Base-by-base conservation (phyloP, 2,888 invertebrate species). In the Leptinotarsa haldemani region DNA sequence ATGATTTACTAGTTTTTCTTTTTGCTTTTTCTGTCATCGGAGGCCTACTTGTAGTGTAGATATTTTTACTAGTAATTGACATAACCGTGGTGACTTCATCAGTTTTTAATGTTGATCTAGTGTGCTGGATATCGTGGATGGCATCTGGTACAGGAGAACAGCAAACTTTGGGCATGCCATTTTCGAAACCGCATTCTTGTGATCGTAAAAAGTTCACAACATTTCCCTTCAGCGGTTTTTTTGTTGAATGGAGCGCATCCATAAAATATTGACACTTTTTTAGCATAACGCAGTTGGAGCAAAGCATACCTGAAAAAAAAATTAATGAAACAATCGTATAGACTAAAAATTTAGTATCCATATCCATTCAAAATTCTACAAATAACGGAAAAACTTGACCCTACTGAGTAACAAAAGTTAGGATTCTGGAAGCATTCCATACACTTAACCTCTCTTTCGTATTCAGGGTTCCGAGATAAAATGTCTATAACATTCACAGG, bases 131-230 rank as follows among this genome's bases (percentile, higher is more conserved):
- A 15, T 65, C 52, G 20, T 46, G 40, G 15, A 77, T 40, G 30
- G 71, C 69, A 65, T 58, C 69, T 53, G 79, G 79, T 12, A 80
- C 63, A 9, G 64, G 63, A 13, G 75, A 76, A 78, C 84, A 84
- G 73, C 84, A 84, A 1, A 84, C 83, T 77, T 81, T 82, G 5
- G 84, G 84, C 61, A 78, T 80, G 40, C 74, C 76, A 2, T 79
- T 74, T 9, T 80, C 73, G 65, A 84, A 83, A 3, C 84, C 84
- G 67, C 84, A 84, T 74, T 84, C 80, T 65, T 82, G 80, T 1
- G 75, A 63, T 40, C 80, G 75, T 5, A 84, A 69, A 73, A 82
- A 84, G 15, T 77, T 58, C 4, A 84, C 81, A 3, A 82, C 66
- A 13, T 74, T 69, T 25, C 73, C 72, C 48, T 74, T 74, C 5